Conservation (phyloP, 2,888 invertebrate genomes). For the Aquatica leii region DNA sequence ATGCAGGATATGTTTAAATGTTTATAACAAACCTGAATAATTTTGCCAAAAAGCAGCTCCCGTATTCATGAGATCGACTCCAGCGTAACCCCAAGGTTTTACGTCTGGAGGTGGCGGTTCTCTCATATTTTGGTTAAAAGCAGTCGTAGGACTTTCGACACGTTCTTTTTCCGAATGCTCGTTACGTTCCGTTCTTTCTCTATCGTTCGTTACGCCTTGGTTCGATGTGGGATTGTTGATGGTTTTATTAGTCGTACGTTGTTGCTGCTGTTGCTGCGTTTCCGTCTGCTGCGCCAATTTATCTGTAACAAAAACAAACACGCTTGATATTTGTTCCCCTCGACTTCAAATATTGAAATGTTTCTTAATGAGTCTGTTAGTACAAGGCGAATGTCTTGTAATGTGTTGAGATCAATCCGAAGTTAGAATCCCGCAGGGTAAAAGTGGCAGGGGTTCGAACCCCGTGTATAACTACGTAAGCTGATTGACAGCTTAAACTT, state of each 20-base stretch:
- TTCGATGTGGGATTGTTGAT: constrained; percentile 43
- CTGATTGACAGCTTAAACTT: constrained; percentile 42
- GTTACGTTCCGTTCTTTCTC: constrained; percentile 53
- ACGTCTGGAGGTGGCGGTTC: constrained; percentile 62
- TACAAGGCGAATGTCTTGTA: constrained; percentile 53
- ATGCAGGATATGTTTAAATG: background rate
- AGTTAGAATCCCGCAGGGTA: constrained; percentile 52
- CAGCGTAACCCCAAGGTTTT: constrained; percentile 74
- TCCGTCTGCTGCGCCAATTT: constrained; percentile 49
- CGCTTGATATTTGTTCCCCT: background rate
- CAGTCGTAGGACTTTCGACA: constrained; percentile 55
- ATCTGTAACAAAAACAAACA: constrained; percentile 46
- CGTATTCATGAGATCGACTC: constrained; percentile 83
- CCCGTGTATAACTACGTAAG: constrained; percentile 14
- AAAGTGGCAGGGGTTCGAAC: constrained; percentile 36
- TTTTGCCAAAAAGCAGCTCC: constrained; percentile 92
- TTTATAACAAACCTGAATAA: constrained; percentile 77
- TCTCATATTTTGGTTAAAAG: constrained; percentile 53
- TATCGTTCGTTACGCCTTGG: constrained; percentile 36
- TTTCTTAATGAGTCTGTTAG: constrained; percentile 43
- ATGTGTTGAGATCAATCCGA: constrained; percentile 55
- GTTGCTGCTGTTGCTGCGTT: constrained; percentile 40
- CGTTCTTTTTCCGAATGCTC: constrained; percentile 26
- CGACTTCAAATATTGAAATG: too few relatives aligned
- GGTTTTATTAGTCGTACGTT: constrained; percentile 47